Base-by-base conservation (phyloP, 2,888 invertebrate species). In the Erannis defoliaria region DNA sequence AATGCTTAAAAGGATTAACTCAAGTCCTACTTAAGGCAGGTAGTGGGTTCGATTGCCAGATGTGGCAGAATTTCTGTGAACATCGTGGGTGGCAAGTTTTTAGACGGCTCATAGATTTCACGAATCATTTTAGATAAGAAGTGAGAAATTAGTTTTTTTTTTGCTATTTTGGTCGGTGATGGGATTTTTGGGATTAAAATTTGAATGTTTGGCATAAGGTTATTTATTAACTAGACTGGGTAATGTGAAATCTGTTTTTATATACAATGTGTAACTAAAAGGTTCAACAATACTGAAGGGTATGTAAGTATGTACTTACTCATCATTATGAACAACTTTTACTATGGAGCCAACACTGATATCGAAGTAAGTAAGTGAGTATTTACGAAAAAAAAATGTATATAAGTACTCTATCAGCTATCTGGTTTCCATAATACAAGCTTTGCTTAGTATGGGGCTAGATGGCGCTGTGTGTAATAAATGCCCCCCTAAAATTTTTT, bases 31-130 rank as follows among this genome's bases (percentile, higher is more conserved):
- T 60, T 56, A 64, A 64, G 46, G 57, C 80, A 81, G 81, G 81
- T 81, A 83, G 78, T 75, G 64, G 62, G 70, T 74, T 79, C 72
- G 64, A 68, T 73, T 64, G 63, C 66, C 70, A 70, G 70, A 67
- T 68, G 67, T 48, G 67, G 62, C 67, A 70, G 69, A 33, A 43
- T 71, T 81, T 82, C 82, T 69, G 62, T 71, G 81, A 80, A 66
- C 80, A 55, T 73, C 72, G 80, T 80, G 83, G 84, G 83, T 82
- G 84, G 84, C 66, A 62, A 40, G 48, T 49, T 72, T 74, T 76
- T 68, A 78, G 80, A 74, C 71, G 73, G 73, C 76, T 83, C 79
- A 80, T 66, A 77, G 75, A 76, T 78, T 80, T 77, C 61, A 74
- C 76, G 73, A 77, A 79, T 72, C 77, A 77, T 65, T 73, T 71